phyloP scores from a whole-genome alignment of 2,797 vertebrate species.

The Steatocranus sp. region DNA sequence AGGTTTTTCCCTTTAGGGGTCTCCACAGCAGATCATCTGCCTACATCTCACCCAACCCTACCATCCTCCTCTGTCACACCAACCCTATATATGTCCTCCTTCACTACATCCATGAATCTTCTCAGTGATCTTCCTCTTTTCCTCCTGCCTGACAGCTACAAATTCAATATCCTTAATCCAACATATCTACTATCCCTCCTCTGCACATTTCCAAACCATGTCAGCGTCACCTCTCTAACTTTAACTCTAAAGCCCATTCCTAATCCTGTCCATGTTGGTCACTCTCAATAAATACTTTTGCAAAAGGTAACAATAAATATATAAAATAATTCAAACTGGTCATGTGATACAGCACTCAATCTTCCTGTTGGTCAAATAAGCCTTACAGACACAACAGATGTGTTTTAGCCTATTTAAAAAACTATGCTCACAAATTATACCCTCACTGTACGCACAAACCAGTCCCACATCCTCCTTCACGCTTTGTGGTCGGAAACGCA shows the following conservation, averaged over 20 bases:
- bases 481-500: background rate
- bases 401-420: background rate
- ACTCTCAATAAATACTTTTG: background rate
- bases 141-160: background rate
- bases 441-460: background rate
- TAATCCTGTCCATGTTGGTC: background rate
- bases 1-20: background rate
- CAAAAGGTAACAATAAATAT: background rate
- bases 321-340: background rate
- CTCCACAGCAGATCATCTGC: background rate
- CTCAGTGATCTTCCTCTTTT: background rate
- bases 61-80: background rate
- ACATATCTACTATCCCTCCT: background rate
- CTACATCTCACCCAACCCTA: background rate
- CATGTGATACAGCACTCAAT: background rate
- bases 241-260: background rate
- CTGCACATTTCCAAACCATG: background rate
- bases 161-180: background rate
- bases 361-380: background rate
- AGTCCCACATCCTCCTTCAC: background rate
- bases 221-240: background rate
- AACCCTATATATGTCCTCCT: background rate
- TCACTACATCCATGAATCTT: background rate
- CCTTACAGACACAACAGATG: background rate
- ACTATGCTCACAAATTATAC: background rate